Evolutionary conservation across 2,888 invertebrate genomes (phyloP), one percentile per base, ranked within the genome.

Genomic region (Isoperla grammatica): DNA sequence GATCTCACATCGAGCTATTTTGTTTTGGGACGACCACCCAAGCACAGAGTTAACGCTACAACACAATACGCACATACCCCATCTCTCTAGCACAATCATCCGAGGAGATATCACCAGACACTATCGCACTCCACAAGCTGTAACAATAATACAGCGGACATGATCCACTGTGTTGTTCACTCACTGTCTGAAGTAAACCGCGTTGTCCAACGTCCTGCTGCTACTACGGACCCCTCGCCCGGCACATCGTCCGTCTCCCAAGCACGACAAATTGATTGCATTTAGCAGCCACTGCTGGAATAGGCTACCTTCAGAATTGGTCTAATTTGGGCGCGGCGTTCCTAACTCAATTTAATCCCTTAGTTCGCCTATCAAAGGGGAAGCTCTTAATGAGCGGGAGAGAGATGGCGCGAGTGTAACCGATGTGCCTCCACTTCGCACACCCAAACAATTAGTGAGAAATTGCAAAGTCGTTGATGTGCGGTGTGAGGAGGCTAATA

Each of bases 311-410:
- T 56, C 63, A 58, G 58, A 61, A 63, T 61, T 60, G 62, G 60
- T 61, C 60, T 65, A 65, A 65, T 65, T 63, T 61, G 64, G 62
- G 64, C 61, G 64, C 63, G 63, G 64, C 64, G 54, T 49, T 55
- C 53, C 64, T 64, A 64, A 64, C 63, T 63, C 63, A 58, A 64
- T 63, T 62, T 64, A 64, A 64, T 64, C 64, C 62, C 61, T 62
- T 63, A 59, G 61, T 57, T 64, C 64, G 54, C 62, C 62, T 65
- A 63, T 65, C 63, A 63, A 60, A 62, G 58, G 60, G 62, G 62
- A 59, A 61, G 53, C 56, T 61, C 37, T 61, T 65, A 63, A 65
- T 62, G 63, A 65, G 56, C 17, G 59, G 17, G 45, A 57, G 59
- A 29, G 61, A 13, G 61, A 17, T 40, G 48, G 59, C 6, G 29